Conservation (phyloP, 2,888 invertebrate genomes). For the Meiosimyza decipiens region DNA sequence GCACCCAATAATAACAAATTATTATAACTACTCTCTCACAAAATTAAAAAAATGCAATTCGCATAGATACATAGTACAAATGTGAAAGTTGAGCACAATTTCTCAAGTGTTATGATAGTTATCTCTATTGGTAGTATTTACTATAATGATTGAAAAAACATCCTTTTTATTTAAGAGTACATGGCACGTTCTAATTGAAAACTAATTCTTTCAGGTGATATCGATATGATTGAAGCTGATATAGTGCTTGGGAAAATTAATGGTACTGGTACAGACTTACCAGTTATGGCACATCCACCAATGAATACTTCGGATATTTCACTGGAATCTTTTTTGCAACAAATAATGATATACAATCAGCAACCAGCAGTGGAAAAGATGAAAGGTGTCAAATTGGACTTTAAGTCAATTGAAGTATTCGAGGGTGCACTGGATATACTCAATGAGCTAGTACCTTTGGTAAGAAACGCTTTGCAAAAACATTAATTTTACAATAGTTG, state of each 20-base stretch:
- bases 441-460: constrained; percentile 61
- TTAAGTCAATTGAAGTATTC: constrained; percentile 83
- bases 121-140: too few species aligned
- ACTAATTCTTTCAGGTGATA: constrained; percentile 64
- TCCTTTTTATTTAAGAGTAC: too few species aligned
- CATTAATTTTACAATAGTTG: background rate
- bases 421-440: constrained; percentile 70
- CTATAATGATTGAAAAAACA: too few species aligned
- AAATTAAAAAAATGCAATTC: too few species aligned
- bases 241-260: constrained; percentile 76
- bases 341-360: constrained; percentile 70
- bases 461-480: constrained; percentile 48
- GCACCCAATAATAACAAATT: too few species aligned
- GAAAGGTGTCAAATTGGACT: constrained; percentile 90
- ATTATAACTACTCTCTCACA: too few species aligned
- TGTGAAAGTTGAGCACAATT: too few species aligned
- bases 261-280: constrained; percentile 68
- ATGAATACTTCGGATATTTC: constrained; percentile 77
- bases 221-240: constrained; percentile 89
- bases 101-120: too few species aligned
- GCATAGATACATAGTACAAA: too few species aligned
- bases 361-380: constrained; percentile 59
- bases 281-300: constrained; percentile 92
- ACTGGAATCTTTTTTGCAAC: constrained; percentile 76
- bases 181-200: too few species aligned